These are phyloP conservation scores for Rhincodon typus DNA, from an alignment of 2,797 vertebrate genomes.

Conservation along the genomic window DNA sequence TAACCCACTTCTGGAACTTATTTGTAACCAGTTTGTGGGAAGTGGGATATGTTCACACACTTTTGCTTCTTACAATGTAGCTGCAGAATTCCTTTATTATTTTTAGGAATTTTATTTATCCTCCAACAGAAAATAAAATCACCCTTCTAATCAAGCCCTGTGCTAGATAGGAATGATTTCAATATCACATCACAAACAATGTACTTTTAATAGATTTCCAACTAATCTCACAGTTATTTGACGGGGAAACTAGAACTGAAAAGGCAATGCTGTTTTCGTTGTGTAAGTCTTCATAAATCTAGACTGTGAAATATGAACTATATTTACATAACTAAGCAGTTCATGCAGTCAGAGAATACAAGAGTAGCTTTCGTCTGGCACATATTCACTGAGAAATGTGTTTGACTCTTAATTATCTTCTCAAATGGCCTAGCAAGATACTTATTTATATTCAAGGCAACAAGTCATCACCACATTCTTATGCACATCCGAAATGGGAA, in stretches of 20 bases:
- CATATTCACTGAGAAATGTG: neutral
- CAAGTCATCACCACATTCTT: neutral
- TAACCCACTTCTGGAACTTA: neutral
- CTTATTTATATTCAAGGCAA: neutral
- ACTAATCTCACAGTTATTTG: neutral
- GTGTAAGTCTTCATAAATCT: neutral
- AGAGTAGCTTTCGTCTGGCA: neutral
- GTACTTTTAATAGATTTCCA: neutral
- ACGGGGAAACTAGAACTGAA: neutral
- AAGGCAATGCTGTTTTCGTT: neutral
- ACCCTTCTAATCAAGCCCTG: neutral
- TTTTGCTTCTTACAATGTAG: neutral
- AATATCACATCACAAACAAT: neutral
- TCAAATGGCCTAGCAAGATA: neutral
- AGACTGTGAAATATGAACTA: neutral
- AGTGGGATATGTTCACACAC: neutral
- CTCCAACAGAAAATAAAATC: neutral
- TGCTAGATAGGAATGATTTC: neutral
- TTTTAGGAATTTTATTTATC: neutral
- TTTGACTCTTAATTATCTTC: neutral
- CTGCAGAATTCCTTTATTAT: neutral
- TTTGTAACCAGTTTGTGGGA: neutral
- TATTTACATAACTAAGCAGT: neutral
- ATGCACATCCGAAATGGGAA: neutral
- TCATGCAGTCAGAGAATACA: neutral